Percentiles rank a stretch among this genome's conserved stretches.
Conservation (phyloP, 2,797 vertebrate species). For the Crenichthys baileyi region DNA sequence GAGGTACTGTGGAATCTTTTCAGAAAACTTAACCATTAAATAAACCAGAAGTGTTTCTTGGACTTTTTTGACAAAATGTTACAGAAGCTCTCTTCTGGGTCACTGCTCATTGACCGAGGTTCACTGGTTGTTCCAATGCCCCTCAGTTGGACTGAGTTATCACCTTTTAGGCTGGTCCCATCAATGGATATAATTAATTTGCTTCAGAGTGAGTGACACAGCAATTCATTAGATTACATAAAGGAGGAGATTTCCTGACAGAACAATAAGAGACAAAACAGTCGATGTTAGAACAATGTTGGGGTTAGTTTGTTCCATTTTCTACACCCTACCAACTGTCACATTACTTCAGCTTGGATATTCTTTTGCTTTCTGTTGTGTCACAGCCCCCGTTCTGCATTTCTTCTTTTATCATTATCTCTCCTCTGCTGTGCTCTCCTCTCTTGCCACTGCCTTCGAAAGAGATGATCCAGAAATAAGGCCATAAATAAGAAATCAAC, state of each 20-base stretch:
- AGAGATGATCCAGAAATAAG: slow-evolving; percentile 78
- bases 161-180: not conserved
- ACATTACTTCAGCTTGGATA: slow-evolving; percentile 41
- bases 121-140: not conserved
- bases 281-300: slow-evolving; percentile 26
- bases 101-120: not conserved
- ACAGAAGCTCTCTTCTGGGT: not conserved
- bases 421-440: slow-evolving; percentile 15
- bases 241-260: slow-evolving; percentile 3
- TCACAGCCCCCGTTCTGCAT: slow-evolving; percentile 58
- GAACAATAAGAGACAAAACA: slow-evolving; percentile 15
- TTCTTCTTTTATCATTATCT: slow-evolving; percentile 59
- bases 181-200: not conserved
- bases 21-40: not conserved
- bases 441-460: slow-evolving; percentile 40
- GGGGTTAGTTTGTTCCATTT: slow-evolving; percentile 37
- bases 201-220: not conserved
- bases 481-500: slow-evolving; percentile 86
- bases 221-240: slow-evolving; percentile 12
- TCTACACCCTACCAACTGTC: slow-evolving; percentile 52
- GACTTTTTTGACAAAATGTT: not conserved
- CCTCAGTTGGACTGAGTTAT: not conserved
- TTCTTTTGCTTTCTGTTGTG: slow-evolving; percentile 51
- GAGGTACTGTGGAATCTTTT: not conserved
- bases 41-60: not conserved